A percentile compares a stretch with the other conserved stretches of the same genome.
These are phyloP conservation scores for Tragelaphus buxtoni DNA, from an alignment of 2,113 vertebrate genomes.

Conservation along the genomic window DNA sequence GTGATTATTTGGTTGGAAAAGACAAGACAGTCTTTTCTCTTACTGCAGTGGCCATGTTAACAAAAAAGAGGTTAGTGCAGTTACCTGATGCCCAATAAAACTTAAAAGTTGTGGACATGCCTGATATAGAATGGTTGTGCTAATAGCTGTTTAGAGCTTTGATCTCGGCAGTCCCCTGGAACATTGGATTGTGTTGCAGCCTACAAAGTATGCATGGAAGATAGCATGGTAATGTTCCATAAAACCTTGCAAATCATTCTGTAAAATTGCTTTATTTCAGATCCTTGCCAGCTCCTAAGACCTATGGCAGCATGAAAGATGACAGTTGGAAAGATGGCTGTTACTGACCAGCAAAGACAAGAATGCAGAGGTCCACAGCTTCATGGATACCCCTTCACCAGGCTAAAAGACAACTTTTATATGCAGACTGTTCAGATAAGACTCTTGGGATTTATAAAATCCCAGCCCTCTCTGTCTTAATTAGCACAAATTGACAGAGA, in stretches of 20 bases:
- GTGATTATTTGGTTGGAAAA: not conserved
- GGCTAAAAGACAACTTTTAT: constrained; percentile 76
- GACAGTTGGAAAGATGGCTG: constrained; percentile 99
- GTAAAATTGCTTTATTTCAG: constrained; percentile 79
- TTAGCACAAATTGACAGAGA: constrained; percentile 87
- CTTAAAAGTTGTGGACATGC: not conserved
- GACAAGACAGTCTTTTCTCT: not conserved
- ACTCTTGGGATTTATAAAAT: constrained; percentile 81
- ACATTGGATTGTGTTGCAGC: not conserved
- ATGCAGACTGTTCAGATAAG: constrained; percentile 81
- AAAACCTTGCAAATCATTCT: not conserved
- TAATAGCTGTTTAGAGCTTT: not conserved
- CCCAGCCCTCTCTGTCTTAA: constrained; percentile 85
- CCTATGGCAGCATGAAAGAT: constrained; percentile 87
- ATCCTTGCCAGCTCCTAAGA: constrained; percentile 92
- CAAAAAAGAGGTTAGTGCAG: not conserved
- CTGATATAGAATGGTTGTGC: not conserved
- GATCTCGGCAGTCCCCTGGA: not conserved
- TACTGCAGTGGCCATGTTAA: not conserved
- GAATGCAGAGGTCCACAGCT: constrained; percentile 73
- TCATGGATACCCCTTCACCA: constrained; percentile 78
- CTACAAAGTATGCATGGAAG: not conserved
- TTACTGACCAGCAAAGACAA: constrained; percentile 85
- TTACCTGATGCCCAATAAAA: not conserved
- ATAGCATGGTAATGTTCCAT: not conserved